phyloP scores from a whole-genome alignment of 2,888 invertebrate species.

The Helobdella robusta region DNA sequence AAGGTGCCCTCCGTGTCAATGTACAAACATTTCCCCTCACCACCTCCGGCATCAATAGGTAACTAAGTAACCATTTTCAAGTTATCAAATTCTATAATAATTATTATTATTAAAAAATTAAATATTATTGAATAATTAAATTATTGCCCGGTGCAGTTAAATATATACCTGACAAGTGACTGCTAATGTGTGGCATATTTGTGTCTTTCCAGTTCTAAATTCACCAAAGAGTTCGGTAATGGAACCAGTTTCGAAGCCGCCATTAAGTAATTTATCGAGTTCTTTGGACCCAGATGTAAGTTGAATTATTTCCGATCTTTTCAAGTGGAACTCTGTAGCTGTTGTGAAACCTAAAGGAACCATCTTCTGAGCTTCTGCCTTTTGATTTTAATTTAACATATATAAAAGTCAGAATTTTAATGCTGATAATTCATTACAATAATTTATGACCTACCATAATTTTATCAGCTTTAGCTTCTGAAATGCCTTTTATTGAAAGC shows the following conservation, averaged over 20 bases:
- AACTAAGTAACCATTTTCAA: too few species aligned
- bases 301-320: conserved; percentile 86
- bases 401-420: neutral
- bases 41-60: conserved; percentile 92
- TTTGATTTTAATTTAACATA: neutral
- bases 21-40: conserved; percentile 95
- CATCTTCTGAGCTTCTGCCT: conserved; percentile 75
- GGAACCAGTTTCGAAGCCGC: conserved; percentile 94
- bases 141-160: too few species aligned
- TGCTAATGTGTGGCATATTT: conserved; percentile 88
- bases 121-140: too few species aligned
- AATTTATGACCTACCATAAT: conserved; percentile 56
- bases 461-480: conserved; percentile 93
- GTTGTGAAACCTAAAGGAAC: conserved; percentile 97
- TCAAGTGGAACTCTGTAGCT: conserved; percentile 88
- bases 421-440: neutral
- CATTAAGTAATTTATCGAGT: conserved; percentile 79
- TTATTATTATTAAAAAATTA: too few species aligned
- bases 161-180: conserved; percentile 95
- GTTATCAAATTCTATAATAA: too few species aligned
- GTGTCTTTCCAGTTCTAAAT: conserved; percentile 93
- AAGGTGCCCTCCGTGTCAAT: conserved; percentile 98
- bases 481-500: conserved; percentile 76
- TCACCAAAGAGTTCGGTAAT: conserved; percentile 98
- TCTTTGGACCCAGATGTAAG: conserved; percentile 80